Base-by-base conservation (phyloP, 2,113 vertebrate species). In the Phalacrocorax brasilianus region DNA sequence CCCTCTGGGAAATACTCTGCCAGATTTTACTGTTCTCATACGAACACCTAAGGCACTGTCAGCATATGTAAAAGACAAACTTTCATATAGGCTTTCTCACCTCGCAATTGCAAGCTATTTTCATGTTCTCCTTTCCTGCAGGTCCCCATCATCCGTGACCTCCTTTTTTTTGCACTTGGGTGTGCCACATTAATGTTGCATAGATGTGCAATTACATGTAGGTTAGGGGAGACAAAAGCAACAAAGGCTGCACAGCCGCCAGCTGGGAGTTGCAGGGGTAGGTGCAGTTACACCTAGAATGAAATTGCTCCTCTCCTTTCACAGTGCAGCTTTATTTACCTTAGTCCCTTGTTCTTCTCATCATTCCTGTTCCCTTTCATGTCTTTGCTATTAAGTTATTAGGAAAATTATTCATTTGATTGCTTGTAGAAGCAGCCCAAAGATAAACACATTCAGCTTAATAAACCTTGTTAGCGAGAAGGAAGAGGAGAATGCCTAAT, bases 401-500 rank as follows among this genome's bases (percentile, higher is more conserved):
- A 96, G 38, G 74, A 97, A 97, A 93, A 96, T 91, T 92, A 93
- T 93, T 94, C 71, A 95, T 96, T 95, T 87, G 89, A 82, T 94
- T 97, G 88, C 94, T 93, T 77, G 82, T 83, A 88, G 91, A 94
- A 89, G 92, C 90, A 95, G 95, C 91, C 74, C 93, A 94, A 96
- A 97, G 92, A 96, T 89, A 96, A 96, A 97, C 92, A 94, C 80
- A 78, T 95, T 88, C 93, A 93, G 85, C 89, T 94, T 97, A 97
- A 97, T 97, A 97, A 96, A 97, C 58, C 92, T 79, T 86, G 77
- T 96, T 96, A 95, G 92, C 88, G 92, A 92, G 80, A 96, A 95
- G 67, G 89, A 97, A 96, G 65, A 61, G 53, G n/a, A 91, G 68
- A 95, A 92, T 70, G 72, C 62, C 93, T 97, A 96, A 97, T 96